These are phyloP conservation scores for Metopolophium dirhodum DNA, from an alignment of 1,140 invertebrate species.

Conservation along the genomic window DNA sequence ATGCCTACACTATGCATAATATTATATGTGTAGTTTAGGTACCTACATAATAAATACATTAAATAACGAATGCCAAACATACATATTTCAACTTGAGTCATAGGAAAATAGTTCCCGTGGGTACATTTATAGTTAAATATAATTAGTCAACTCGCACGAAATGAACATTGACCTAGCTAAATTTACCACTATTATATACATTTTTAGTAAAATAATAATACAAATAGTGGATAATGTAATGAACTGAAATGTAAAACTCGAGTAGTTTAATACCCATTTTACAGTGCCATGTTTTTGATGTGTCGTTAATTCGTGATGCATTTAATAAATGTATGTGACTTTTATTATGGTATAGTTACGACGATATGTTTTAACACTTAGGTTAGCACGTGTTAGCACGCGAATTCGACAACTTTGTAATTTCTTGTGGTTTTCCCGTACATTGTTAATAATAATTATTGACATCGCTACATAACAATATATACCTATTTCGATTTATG, in stretches of 20 bases:
- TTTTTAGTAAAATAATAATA: background rate
- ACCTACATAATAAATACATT: background rate
- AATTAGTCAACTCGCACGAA: background rate
- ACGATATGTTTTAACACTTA: no score
- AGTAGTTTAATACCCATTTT: background rate
- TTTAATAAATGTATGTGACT: background rate
- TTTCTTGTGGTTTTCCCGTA: background rate
- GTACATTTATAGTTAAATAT: constrained; percentile 5
- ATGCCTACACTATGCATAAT: background rate
- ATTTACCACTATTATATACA: background rate
- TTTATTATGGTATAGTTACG: background rate
- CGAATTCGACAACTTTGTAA: no score
- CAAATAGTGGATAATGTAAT: background rate
- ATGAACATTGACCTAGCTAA: background rate
- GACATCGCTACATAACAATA: background rate
- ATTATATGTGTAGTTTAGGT: background rate
- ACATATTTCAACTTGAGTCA: background rate
- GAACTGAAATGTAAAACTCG: background rate
- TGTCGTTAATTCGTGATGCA: background rate
- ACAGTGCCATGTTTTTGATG: background rate
- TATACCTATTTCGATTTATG: background rate
- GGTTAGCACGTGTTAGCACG: no score
- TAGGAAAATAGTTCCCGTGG: background rate
- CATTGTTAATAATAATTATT: background rate
- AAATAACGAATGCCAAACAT: background rate